Evolutionary conservation across 2,888 invertebrate genomes (phyloP).

Genomic region (Urechis unicinctus): DNA sequence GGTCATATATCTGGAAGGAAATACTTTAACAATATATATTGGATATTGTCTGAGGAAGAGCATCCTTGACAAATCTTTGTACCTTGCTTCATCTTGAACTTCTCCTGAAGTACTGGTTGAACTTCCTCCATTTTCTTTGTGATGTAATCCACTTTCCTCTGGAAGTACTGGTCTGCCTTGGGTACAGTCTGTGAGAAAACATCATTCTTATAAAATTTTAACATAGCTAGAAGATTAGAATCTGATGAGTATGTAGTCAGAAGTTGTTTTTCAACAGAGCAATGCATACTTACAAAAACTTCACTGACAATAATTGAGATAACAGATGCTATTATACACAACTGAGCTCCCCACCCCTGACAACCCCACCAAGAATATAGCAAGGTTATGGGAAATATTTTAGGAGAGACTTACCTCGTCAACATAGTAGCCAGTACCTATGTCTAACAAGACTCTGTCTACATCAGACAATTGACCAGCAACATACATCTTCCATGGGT

Average conservation of each 20-base stretch:
- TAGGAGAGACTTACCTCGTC: slow-evolving; percentile 65
- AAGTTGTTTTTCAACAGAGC: too few relatives aligned
- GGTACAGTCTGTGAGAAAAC: slow-evolving; percentile 59
- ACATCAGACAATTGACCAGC: slow-evolving; percentile 80
- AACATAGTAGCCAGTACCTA: slow-evolving; percentile 94
- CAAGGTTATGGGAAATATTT: neutral
- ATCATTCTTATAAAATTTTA: neutral
- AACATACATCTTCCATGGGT: slow-evolving; percentile 73
- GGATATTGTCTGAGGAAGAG: too few relatives aligned
- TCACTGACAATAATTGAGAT: too few relatives aligned
- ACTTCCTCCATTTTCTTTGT: slow-evolving; percentile 93
- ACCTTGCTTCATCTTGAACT: slow-evolving; percentile 53
- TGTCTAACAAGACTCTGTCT: slow-evolving; percentile 83
- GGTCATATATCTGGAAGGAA: neutral
- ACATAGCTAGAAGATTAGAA: too few relatives aligned
- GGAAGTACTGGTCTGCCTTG: slow-evolving; percentile 85
- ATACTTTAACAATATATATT: neutral
- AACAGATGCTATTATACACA: too few relatives aligned
- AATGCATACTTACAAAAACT: too few relatives aligned
- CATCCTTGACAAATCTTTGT: neutral
- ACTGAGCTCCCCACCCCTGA: too few relatives aligned
- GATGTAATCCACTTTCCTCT: slow-evolving; percentile 81
- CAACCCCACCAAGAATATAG: too few relatives aligned
- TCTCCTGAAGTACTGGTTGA: slow-evolving; percentile 73
- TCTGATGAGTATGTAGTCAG: too few relatives aligned